Base-by-base conservation (phyloP, 2,888 invertebrate genomes). In the Cantharis nigra region DNA sequence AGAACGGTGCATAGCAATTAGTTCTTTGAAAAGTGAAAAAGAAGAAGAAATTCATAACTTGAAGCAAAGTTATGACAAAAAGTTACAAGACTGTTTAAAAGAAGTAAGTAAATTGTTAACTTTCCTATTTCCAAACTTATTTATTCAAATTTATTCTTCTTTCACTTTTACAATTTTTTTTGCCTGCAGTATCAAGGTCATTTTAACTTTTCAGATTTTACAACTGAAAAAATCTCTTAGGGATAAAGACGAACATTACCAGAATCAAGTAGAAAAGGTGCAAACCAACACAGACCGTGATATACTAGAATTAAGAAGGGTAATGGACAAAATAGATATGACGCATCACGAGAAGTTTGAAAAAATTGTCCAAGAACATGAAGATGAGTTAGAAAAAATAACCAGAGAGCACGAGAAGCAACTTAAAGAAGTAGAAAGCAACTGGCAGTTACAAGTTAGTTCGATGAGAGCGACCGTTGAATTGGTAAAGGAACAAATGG, bases 271-370 rank as follows among this genome's bases (percentile, higher is more conserved):
- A 69, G 89, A 92, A 0, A 91, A 90, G 70, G 91, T 92, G 0
- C 91, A 92, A 86, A 91, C 93, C 77, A 92, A 91, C 80, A 92
- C 94, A 0, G 94, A 94, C 86, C 90, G 92, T 87, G 93, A 94
- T 84, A 89, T 93, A 69, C 88, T 94, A 85, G 94, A 95, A 84
- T 90, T 94, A 71, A 89, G 95, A 69, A 90, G 92, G 82, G 90
- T 94, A 75, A 90, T 95, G 86, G 92, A 93, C 85, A 94, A 94
- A 87, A 92, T 94, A 75, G 95, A 94, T 84, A 93, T 94, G 87
- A 90, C 90, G 9, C 94, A 95, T 86, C 93, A 94, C 69, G 94
- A 94, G 79, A 92, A 93, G 82, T 90, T 94, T 9, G 94, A 95
- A 80, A 91, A 92, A 80, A 87, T 95, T 84, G 90, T 90, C 14